Conservation (phyloP, 2,113 vertebrate species). For the Patagioenas fasciata region DNA sequence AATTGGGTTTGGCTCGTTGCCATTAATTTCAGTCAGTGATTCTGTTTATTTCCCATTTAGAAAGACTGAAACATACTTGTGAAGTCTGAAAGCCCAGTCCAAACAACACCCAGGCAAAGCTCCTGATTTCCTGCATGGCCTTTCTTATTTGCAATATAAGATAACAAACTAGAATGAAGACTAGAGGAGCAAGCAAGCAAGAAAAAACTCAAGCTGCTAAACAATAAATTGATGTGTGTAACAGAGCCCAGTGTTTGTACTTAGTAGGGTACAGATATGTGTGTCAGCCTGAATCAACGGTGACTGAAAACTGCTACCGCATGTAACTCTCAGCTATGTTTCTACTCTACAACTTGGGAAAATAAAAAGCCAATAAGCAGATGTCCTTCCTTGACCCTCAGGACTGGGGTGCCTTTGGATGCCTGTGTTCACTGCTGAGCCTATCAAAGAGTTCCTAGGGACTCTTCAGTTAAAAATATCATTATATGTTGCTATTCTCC, state of each 20-base stretch:
- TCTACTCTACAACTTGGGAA: neutral
- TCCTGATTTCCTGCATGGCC: rapidly evolving
- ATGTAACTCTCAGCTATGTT: neutral
- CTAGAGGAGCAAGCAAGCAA: neutral
- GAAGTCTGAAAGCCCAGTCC: neutral
- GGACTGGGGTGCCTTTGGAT: neutral
- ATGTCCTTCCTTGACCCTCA: neutral
- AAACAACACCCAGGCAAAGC: neutral
- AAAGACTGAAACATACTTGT: neutral
- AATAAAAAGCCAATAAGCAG: neutral
- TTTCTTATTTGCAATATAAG: neutral
- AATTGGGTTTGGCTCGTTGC: neutral
- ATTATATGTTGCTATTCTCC: neutral
- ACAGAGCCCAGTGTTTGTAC: neutral
- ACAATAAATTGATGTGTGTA: neutral
- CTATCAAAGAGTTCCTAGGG: neutral
- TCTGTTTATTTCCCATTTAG: neutral
- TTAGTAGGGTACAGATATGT: neutral
- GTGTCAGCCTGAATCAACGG: neutral
- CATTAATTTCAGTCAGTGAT: neutral
- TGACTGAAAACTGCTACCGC: neutral
- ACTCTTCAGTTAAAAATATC: neutral
- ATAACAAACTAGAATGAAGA: neutral
- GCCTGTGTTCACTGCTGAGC: neutral
- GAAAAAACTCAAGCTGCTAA: neutral